Base-by-base conservation (phyloP, 2,797 vertebrate species). In the Clarias platycephalus region DNA sequence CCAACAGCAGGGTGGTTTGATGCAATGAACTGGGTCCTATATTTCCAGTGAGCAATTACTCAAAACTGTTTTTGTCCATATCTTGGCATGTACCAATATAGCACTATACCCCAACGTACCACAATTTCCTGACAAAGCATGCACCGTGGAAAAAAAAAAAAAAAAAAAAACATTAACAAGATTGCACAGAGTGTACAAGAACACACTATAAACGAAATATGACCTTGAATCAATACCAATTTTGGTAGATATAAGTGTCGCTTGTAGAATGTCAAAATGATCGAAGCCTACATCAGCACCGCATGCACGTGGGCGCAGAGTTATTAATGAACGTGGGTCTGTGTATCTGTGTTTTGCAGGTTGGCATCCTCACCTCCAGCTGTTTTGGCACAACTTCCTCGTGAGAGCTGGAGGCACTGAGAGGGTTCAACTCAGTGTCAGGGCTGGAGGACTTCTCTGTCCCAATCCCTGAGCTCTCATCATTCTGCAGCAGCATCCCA, bases 391-490 rank as follows among this genome's bases (percentile, higher is more conserved):
- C 58, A 20, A 88, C 85, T 62, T 84, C 87, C 68, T 88, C 87
- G 49, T 83, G 84, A 82, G 89, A 89, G 84, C 88, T 89, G 85
- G 83, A 85, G 80, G 82, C 80, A 81, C 86, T 89, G 67, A 86
- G 94, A 80, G 91, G 90, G 87, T 94, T 94, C 92, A 94, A 49
- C 78, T 82, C 86, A 34, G 85, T 83, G 80, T 87, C 90, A 84
- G 87, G 86, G 26, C 88, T 88, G 57, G 72, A 88, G 1, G 87
- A 88, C 28, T 89, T 90, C 77, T 90, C 88, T 5, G 86, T 89
- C 26, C 85, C 85, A n/a, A 89, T 82, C 0, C 88, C 87, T 37
- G 88, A 89, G 66, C 87, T 89, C 79, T 89, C 88, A 76, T 88
- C 88, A 67, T 86, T 88, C 88, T 89, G 34, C 15, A 87, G 28